phyloP scores from a whole-genome alignment of 2,797 vertebrate genomes.

The Gila robusta region DNA sequence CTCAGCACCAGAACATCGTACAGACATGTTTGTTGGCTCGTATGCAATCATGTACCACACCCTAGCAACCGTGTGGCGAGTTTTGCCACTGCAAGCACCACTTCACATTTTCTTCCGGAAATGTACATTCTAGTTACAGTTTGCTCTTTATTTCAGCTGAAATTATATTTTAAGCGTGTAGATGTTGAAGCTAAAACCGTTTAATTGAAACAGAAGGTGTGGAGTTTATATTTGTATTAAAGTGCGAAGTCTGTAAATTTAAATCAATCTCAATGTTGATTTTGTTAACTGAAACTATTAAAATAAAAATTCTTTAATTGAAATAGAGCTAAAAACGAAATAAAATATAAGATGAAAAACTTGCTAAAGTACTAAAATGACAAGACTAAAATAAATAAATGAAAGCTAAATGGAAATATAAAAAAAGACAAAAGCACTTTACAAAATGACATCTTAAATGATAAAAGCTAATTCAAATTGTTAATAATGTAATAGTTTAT shows the following conservation, averaged over 20 bases:
- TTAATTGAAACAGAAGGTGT: neutral
- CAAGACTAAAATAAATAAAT: neutral
- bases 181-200: neutral
- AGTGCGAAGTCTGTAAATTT: neutral
- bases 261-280: neutral
- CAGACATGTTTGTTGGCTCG: too few relatives aligned
- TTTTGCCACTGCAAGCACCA: too few relatives aligned
- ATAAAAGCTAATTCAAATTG: neutral
- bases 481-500: neutral
- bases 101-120: too few relatives aligned
- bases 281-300: neutral
- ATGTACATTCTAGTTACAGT: too few relatives aligned
- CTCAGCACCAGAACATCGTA: too few relatives aligned
- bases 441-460: neutral
- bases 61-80: too few relatives aligned
- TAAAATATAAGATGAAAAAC: neutral
- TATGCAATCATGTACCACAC: too few relatives aligned
- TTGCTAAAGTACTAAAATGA: neutral
- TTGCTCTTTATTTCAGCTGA: neutral
- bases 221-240: neutral
- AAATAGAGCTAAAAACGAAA: neutral
- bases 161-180: neutral
- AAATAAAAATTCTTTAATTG: neutral
- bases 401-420: neutral
- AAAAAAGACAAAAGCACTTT: neutral